A percentile compares a stretch with the other conserved stretches of the same genome.
Conservation (phyloP, 2,113 vertebrate species). For the Microcebus ravelobensis region DNA sequence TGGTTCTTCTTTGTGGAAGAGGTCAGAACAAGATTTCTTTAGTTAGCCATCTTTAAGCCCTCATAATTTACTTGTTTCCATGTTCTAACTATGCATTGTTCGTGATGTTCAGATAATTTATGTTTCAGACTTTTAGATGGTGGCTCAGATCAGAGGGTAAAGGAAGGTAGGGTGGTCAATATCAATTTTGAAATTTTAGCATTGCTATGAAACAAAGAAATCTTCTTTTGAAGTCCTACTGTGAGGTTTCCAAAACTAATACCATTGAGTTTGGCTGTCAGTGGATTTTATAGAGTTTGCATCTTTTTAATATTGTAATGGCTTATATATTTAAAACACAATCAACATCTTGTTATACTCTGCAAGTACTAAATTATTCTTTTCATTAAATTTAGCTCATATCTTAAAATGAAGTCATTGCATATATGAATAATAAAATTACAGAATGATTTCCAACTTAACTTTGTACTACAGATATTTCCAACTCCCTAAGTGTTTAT, state of each 20-base stretch:
- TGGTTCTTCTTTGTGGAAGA: too few species aligned
- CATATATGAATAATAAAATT: slow-evolving; percentile 62
- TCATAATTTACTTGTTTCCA: background rate
- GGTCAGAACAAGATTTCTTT: too few species aligned
- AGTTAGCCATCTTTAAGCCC: too few species aligned
- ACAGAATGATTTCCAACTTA: slow-evolving; percentile 19
- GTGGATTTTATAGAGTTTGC: background rate
- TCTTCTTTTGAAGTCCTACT: background rate
- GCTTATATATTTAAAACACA: slow-evolving; percentile 46
- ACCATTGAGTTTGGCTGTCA: background rate
- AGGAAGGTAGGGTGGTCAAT: background rate
- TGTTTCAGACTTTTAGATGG: background rate
- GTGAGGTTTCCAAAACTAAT: background rate
- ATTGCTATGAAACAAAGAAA: background rate
- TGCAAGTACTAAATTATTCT: slow-evolving; percentile 45
- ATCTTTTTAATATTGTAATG: slow-evolving; percentile 43
- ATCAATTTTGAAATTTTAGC: background rate
- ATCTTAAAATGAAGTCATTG: slow-evolving; percentile 51
- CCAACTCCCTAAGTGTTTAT: background rate
- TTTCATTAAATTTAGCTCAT: slow-evolving; percentile 60
- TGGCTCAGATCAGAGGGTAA: background rate
- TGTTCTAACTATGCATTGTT: background rate
- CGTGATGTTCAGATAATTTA: background rate
- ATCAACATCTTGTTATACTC: slow-evolving; percentile 48
- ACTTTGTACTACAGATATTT: slow-evolving; percentile 38